These are phyloP conservation scores for Lutjanus campechanus DNA, from an alignment of 2,797 vertebrate species.

Conservation along the genomic window DNA sequence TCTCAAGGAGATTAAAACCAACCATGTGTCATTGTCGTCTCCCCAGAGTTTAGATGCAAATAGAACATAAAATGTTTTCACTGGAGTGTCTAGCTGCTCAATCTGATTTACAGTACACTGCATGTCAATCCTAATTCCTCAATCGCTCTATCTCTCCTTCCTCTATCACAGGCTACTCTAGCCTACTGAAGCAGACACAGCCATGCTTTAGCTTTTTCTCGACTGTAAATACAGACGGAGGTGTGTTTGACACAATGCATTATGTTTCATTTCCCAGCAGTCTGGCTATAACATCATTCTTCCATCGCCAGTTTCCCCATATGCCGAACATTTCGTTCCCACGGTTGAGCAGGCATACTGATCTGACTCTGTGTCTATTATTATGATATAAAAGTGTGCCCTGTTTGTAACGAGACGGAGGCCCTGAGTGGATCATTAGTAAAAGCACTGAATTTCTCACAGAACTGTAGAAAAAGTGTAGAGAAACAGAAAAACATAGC, in stretches of 20 bases:
- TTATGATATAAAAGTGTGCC: conserved; percentile 50
- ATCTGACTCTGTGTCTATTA: conserved; percentile 48
- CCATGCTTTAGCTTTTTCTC: conserved; percentile 14
- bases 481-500: conserved; percentile 79
- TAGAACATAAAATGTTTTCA: conserved; percentile 57
- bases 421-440: conserved; percentile 65
- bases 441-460: conserved; percentile 60
- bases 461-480: conserved; percentile 68
- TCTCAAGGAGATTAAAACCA: conserved; percentile 73
- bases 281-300: conserved; percentile 43
- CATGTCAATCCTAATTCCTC: conserved; percentile 37
- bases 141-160: conserved; percentile 29
- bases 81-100: conserved; percentile 43
- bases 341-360: background rate
- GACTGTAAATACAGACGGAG: conserved; percentile 36
- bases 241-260: conserved; percentile 48
- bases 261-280: conserved; percentile 36
- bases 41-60: conserved; percentile 65
- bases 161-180: background rate
- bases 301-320: conserved; percentile 44
- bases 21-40: conserved; percentile 51
- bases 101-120: conserved; percentile 48
- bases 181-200: conserved; percentile 17
- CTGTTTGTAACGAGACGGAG: conserved; percentile 55
- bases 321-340: conserved; percentile 32